Base-by-base conservation (phyloP, 2,113 vertebrate genomes). In the Notothenia rossii region DNA sequence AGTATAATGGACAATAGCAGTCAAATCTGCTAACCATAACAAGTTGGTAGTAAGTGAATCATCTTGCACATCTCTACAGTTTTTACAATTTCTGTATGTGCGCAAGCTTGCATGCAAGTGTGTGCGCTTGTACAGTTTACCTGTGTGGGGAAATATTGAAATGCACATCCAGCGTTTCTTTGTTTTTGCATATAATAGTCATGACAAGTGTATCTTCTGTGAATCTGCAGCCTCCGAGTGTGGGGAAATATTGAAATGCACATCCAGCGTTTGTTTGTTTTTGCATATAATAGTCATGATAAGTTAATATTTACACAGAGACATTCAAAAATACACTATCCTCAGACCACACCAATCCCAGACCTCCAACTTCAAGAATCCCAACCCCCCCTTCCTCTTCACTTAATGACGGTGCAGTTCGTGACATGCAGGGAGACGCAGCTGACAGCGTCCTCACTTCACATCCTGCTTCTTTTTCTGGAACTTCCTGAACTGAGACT, bases 401-500 rank as follows among this genome's bases (percentile, higher is more conserved):
- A 94, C 89, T 92, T 88, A 83, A 89, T 79, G 70, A 90, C 46
- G 66, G 85, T 88, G 84, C 83, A 72, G 81, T 92, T 94, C 88
- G 85, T 85, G 78, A 92, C 95, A 95, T 95, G 94, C 94, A 95
- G 77, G 79, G 20, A 1, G 56, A 8, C 49, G 11, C 69, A 8
- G 68, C 56, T 22, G 43, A 18, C 60, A 7, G 20, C 56, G 72
- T 80, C 90, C 75, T n/a, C 88, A 97, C 94, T 98, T 97, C 68
- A 83, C 91, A 89, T 79, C 96, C 93, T 78, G 95, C 92, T 99
- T 99, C 94, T 99, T 99, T 95, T 99, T 99, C 95, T 99, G 97
- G 95, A 98, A 99, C 94, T 98, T 99, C 92, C 98, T 98, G 96
- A 99, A 99, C 94, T 99, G 98, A 10, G 97, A 98, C 92, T 99